Evolutionary conservation across 2,113 vertebrate species (phyloP), one percentile per base, ranked within the genome.

Genomic region (Anseranas semipalmata): DNA sequence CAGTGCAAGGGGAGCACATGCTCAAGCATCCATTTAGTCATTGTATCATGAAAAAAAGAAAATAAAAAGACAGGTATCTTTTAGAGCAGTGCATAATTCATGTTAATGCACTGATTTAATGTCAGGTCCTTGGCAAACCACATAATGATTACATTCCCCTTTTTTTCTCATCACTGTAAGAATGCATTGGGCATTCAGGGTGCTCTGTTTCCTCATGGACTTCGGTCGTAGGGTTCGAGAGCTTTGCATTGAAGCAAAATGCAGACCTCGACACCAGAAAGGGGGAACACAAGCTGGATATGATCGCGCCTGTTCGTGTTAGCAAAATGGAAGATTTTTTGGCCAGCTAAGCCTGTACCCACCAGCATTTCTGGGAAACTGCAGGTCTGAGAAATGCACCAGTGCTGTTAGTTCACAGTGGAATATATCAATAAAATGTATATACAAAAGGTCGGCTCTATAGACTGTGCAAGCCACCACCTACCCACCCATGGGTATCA

Each of bases 1-100:
- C 89, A 73, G 30, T 88, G 24, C 92, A 92, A 96, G 96, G 97
- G 89, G 95, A 82, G 88, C 90, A 94, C 75, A 58, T 58, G 85
- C 93, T 97, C 63, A 33, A 41, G 72, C 84, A 87, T 87, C 97
- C 93, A 75, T 96, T 94, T 82, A 72, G 50, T 63, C 79, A 60
- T 86, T 90, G 41, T 50, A 53, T 70, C 3, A 0, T 5, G 3
- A 1, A 59, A 45, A 65, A 28, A 30, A 65, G 9, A 55, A 65
- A 19, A 50, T 50, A 58, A 53, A 52, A 24, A 3, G 27, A 22
- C 39, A 19, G 21, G 5, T 71, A 46, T 41, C 78, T 84, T 30
- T 53, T 37, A 72, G 79, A 56, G 56, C 55, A 25, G 48, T 0
- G 17, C 12, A 5, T 70, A 63, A 56, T 91, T 92, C 81, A 62